These are phyloP conservation scores for roundworm (Caenorhabditis elegans) DNA, from an alignment of 1,140 invertebrate species.

Conservation along the genomic window WBcel235 BX284604.4:9406501-9407000, in stretches of 20 bases:
- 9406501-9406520: too few relatives aligned
- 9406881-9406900: too few relatives aligned
- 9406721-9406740: not conserved
- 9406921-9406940: not conserved
- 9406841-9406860: not conserved
- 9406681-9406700: too few relatives aligned
- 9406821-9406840: not conserved
- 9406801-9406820: not conserved
- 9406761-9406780: not conserved
- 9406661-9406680: too few relatives aligned
- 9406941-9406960: not conserved
- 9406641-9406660: too few relatives aligned
- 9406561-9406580: not conserved
- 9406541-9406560: not conserved
- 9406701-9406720: not conserved
- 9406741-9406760: not conserved
- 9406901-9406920: not conserved
- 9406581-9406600: not conserved
- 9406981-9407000: not conserved
- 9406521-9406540: too few relatives aligned
- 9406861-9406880: not conserved
- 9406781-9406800: not conserved
- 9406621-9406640: too few relatives aligned
- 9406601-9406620: not conserved
- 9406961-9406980: not conserved